Evolutionary conservation across 2,113 vertebrate genomes (phyloP), one percentile per base, ranked within the genome.

Genomic region (Chaenogobius annularis): DNA sequence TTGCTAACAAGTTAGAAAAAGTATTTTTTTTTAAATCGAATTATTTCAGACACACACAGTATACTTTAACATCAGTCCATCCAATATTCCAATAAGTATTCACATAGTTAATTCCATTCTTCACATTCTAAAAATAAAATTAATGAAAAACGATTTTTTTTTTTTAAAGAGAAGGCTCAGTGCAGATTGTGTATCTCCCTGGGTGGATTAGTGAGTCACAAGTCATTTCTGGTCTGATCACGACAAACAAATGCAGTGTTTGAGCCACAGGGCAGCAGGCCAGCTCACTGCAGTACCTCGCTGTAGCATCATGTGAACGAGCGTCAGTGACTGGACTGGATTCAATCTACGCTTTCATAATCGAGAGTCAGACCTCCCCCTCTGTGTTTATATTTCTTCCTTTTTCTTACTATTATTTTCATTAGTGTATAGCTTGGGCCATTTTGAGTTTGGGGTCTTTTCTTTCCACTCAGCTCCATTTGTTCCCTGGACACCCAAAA

Each of bases 281-380:
- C 47, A 44, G 26, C 26, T 44, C 68, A 69, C 44, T 11, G 17
- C 67, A 68, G 63, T 46, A 43, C 43, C 67, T 26, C 56, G 40
- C 75, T 83, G 85, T 78, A 82, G 79, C 78, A 50, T 75, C 68
- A 64, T 80, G 69, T 66, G 62, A 81, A 75, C 79, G 17, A 43
- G 80, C 68, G 65, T 72, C 85, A 83, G 77, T 17, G 70, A 70
- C 77, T n/a, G 6, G 20, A 40, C 37, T 40, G 37, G 8, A 63
- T 17, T 69, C 46, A 55, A 52, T 52, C 48, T 9, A 43, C 40
- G 7, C 40, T 43, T 8, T 43, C 40, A 43, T 43, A 43, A 8
- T 43, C 40, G 3, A 8, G 40, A 5, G 40, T 10, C 40, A 43
- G 40, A 43, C 7, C 10, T n/a, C 40, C 7, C 10, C 7, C 10